Conservation (phyloP, 2,888 invertebrate species). For the Isoperla grammatica region DNA sequence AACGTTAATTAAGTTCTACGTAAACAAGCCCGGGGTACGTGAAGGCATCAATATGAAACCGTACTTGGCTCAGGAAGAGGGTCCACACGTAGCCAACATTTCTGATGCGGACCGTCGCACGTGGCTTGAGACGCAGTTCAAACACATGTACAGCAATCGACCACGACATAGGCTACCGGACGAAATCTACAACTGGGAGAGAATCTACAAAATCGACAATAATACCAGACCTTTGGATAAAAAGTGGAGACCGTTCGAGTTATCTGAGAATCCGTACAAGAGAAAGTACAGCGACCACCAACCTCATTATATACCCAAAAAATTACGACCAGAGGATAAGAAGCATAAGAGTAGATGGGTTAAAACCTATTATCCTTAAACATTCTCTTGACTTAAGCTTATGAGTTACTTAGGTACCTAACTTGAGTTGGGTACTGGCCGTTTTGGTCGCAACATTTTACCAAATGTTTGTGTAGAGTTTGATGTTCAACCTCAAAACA, state of each 20-base stretch:
- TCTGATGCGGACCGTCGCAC: slow-evolving; percentile 59
- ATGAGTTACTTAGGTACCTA: no score
- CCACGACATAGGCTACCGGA: slow-evolving; percentile 56
- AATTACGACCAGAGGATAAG: slow-evolving; percentile 53
- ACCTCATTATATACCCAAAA: slow-evolving; percentile 65
- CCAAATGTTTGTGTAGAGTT: no score
- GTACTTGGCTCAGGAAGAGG: slow-evolving; percentile 55
- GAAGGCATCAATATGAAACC: slow-evolving; percentile 63
- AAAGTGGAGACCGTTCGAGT: slow-evolving; percentile 64
- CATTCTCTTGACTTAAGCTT: slow-evolving; percentile 23
- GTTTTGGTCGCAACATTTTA: no score
- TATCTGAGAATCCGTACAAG: slow-evolving; percentile 54
- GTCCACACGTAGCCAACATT: slow-evolving; percentile 59
- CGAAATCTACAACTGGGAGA: slow-evolving; percentile 76
- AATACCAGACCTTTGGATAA: slow-evolving; percentile 64
- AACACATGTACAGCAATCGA: slow-evolving; percentile 62
- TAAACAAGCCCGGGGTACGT: slow-evolving; percentile 59
- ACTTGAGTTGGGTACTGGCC: no score
- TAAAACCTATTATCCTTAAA: slow-evolving; percentile 61
- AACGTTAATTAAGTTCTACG: slow-evolving; percentile 66
- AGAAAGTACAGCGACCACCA: slow-evolving; percentile 61
- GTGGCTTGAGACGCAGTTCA: slow-evolving; percentile 65
- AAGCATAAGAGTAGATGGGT: slow-evolving; percentile 50
- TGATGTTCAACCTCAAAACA: no score
- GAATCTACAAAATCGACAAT: slow-evolving; percentile 66